Evolutionary conservation across 2,888 invertebrate species (phyloP), one percentile per base, ranked within the genome.

Genomic region (Thecophora atra): DNA sequence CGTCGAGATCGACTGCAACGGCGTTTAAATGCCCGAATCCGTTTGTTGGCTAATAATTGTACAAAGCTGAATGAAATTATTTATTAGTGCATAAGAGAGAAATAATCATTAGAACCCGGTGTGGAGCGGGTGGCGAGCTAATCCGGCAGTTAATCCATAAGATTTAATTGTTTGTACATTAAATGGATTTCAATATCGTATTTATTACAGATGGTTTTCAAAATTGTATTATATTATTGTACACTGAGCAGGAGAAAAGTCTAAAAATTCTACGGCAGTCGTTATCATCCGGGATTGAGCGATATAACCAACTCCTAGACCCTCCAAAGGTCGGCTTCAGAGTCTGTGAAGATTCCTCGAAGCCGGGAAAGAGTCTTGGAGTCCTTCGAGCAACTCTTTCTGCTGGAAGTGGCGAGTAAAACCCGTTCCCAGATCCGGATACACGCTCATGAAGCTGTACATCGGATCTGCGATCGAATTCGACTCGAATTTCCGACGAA

Each of bases 1-100:
- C 83, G 91, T 98, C 77, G 98, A 98, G 90, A 98, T 98, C 84
- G 97, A 97, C 89, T 97, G 97, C 88, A 93, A 94, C 86, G 93
- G 94, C 78, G 94, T 94, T 90, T 95, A 91, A 79, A 76, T 68
- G 15, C 11, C 17, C 17, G 28, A 62, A 63, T 52, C 63, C 52
- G 70, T 21, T 68, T 52, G 62, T 70, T 63, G 63, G 70, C 52
- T 52, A 56, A 70, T 70, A 51, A 70, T 63, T 70, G 70, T 70
- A 70, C 70, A 70, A 70, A 70, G 63, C 70, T 70, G 37, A 70
- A 63, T 70, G 63, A 62, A 70, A 70, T 69, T 63, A 70, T 70
- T 70, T 70, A 70, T 63, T 70, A 70, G 70, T 21, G 17, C 56
- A n/a, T 70, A 52, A 64, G 44, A 66, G 26, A 66, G 42, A 13